A percentile compares a stretch with the other conserved stretches of the same genome.
Evolutionary conservation across 2,797 vertebrate species (phyloP).

Genomic region (Hemibagrus guttatus): DNA sequence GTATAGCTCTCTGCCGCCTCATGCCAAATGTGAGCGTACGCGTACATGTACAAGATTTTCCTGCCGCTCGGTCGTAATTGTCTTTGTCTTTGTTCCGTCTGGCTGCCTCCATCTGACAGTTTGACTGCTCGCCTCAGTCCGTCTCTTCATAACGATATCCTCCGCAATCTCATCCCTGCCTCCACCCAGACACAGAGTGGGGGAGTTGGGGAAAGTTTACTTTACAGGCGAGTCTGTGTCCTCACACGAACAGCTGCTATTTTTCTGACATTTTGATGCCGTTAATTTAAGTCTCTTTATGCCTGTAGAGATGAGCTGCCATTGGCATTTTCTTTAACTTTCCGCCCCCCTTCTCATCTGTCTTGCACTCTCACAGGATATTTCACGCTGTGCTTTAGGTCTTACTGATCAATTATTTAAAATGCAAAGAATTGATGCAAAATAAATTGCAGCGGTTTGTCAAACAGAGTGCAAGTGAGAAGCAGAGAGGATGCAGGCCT

Average conservation of each 20-base stretch:
- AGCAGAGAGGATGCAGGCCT: not conserved
- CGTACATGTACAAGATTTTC: constrained; percentile 43
- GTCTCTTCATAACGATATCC: constrained; percentile 68
- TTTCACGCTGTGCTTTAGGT: constrained; percentile 40
- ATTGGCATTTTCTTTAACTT: constrained; percentile 51
- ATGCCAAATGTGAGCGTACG: not conserved
- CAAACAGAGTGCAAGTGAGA: constrained; percentile 27
- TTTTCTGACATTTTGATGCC: constrained; percentile 69
- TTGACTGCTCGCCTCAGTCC: constrained; percentile 72
- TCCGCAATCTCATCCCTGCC: constrained; percentile 52
- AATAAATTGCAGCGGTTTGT: constrained; percentile 52
- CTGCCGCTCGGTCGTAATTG: constrained; percentile 69
- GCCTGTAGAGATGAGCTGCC: constrained; percentile 60
- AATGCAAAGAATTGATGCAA: constrained; percentile 46
- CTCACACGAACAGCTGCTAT: constrained; percentile 68
- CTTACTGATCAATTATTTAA: constrained; percentile 63
- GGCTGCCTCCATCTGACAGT: constrained; percentile 76
- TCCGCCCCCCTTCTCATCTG: constrained; percentile 36
- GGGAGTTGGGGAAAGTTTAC: constrained; percentile 73
- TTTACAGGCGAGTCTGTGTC: constrained; percentile 65
- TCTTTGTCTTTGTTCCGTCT: constrained; percentile 77
- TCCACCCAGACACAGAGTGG: constrained; percentile 41
- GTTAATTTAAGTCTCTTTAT: constrained; percentile 64
- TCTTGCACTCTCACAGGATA: constrained; percentile 46
- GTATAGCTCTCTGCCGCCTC: not conserved